Percentiles rank a stretch among this genome's conserved stretches.
Conservation (phyloP, 1,140 invertebrate genomes). For the Laupala kohalensis region DNA sequence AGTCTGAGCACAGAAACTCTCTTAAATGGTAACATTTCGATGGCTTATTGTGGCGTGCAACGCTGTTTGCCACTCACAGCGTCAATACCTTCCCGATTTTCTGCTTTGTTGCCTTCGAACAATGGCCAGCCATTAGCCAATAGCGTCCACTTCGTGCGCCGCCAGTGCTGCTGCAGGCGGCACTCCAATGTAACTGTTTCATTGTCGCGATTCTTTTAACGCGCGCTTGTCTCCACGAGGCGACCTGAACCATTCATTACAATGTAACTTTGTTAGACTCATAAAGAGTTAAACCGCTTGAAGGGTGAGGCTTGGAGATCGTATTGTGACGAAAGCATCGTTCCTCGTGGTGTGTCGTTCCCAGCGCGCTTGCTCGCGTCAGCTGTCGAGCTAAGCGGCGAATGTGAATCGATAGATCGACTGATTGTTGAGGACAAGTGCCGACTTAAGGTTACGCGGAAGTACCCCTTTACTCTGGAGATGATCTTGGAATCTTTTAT, state of each 20-base stretch:
- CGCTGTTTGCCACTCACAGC: not conserved
- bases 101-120: conserved; percentile 8
- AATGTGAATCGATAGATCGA: too few species aligned
- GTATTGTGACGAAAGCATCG: too few species aligned
- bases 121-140: not conserved
- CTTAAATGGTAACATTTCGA: conserved; percentile 1
- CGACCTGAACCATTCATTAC: not conserved
- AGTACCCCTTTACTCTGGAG: too few species aligned
- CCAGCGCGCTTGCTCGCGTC: too few species aligned
- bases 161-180: too few species aligned
- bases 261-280: not conserved
- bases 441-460: too few species aligned
- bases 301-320: too few species aligned
- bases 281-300: not conserved
- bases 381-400: too few species aligned
- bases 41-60: not conserved
- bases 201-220: not conserved
- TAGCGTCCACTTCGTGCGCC: not conserved
- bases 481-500: too few species aligned
- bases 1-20: not conserved
- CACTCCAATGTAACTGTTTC: not conserved
- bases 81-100: conserved; percentile 5
- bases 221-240: not conserved
- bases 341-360: too few species aligned
- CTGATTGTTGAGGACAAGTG: too few species aligned